Conservation (phyloP, 1,140 invertebrate genomes). For the Penaeus japonicus region DNA sequence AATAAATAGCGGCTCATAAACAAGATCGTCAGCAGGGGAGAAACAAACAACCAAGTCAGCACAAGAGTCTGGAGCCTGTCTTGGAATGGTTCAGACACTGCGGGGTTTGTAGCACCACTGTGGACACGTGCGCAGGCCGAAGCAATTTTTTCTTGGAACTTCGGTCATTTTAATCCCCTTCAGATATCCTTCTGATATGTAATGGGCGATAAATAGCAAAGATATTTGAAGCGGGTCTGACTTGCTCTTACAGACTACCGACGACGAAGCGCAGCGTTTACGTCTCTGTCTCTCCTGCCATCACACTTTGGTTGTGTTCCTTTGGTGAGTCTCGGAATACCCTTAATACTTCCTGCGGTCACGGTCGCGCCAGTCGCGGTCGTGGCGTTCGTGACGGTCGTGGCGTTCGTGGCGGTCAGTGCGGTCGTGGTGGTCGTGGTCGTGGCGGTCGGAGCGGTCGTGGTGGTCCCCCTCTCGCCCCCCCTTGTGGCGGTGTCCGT, state of each 20-base stretch:
- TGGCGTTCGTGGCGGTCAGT: constrained; percentile 81
- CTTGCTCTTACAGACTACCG: background rate
- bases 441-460: constrained; percentile 31
- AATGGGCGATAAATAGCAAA: too few relatives aligned
- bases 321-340: background rate
- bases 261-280: too few relatives aligned
- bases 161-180: background rate
- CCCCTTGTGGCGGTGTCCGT: constrained; percentile 71
- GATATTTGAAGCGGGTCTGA: background rate
- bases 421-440: constrained; percentile 26
- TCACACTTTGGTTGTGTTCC: background rate
- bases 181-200: background rate
- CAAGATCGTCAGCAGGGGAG: too few relatives aligned
- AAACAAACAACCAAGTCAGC: too few relatives aligned
- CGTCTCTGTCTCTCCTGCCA: background rate
- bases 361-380: constrained; percentile 42
- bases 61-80: too few relatives aligned
- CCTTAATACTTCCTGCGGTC: constrained; percentile 56
- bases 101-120: too few relatives aligned
- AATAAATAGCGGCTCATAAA: too few relatives aligned
- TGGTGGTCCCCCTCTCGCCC: constrained; percentile 54
- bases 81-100: too few relatives aligned
- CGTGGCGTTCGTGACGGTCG: constrained; percentile 68
- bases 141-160: too few relatives aligned
- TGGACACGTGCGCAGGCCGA: too few relatives aligned